Evolutionary conservation across 2,888 invertebrate species (phyloP), one percentile per base, ranked within the genome.

Genomic region (Agonopterix arenella): DNA sequence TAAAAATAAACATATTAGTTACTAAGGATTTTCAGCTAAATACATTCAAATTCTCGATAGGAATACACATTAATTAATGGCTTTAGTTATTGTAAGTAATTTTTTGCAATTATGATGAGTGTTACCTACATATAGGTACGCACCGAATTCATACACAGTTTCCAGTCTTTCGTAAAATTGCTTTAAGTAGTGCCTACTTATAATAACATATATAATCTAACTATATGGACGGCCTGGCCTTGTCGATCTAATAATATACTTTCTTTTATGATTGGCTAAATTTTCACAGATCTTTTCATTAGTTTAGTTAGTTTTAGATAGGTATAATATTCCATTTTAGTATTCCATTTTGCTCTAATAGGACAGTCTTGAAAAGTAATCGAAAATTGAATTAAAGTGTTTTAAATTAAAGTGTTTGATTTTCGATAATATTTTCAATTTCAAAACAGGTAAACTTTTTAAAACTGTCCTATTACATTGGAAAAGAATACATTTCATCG

Each of bases 191-290:
- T 65, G 69, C 60, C 54, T 74, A 69, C 66, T 78, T 72, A 61
- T 66, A 70, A 60, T 54, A 61, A 65, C 62, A 59, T 66, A 46
- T 53, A 54, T 45, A 52, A 54, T 49, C 11, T 42, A 50, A 67
- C 57, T 66, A 66, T 71, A 76, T 83, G 88, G 88, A 88, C 88
- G 88, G 88, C 83, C 70, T 83, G 78, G 81, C 84, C 84, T 74
- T 60, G 59, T 54, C 41, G 49, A 49, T 54, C 44, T 59, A 60
- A 56, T 60, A 56, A 11, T 59, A 50, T 55, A 60, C 56, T 56
- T 56, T 51, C 56, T 56, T 56, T 50, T 55, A 61, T 58, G 56
- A 58, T 60, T 51, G 45, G 44, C 47, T 44, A 55, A 55, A 40
- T 55, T 62, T 63, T 60, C 66, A 74, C 76, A 76, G 76, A 76